Base-by-base conservation (phyloP, 2,797 vertebrate species). In the Danio tinwini region DNA sequence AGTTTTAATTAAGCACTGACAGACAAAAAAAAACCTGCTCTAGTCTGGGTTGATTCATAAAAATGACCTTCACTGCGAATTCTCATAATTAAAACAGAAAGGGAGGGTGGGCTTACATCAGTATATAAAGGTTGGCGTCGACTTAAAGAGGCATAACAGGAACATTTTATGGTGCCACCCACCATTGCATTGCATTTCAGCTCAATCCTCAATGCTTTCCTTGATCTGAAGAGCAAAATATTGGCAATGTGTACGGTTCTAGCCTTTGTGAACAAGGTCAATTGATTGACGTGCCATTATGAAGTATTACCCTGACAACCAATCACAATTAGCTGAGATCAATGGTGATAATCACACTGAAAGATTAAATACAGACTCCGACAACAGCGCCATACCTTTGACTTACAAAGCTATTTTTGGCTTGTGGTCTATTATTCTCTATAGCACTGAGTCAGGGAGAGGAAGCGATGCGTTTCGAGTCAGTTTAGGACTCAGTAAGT, bases 1-100 rank as follows among this genome's bases (percentile, higher is more conserved):
- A 86, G 78, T 89, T 92, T 91, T 91, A 92, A 93, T 92, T 91
- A 91, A 84, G 87, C 91, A 88, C 87, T 70, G 63, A 47, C 9
- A 3, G 11, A 17, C 12, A 29, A 59, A 11, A 59, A 78, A 83
- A 78, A 83, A 91, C 29, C 29, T 29, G 29, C 29, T 29, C 29
- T 3, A 29, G 29, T 29, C 29, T 1, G 5, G 2, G 45, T 12
- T 47, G 45, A 47, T 47, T 47, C 7, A 47, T 7, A 12, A 90
- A 64, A 44, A 44, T 21, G 5, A 91, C 90, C 89, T 92, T 93
- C 85, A 81, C 81, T 90, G 84, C 87, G 84, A 90, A 91, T 92
- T 90, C 88, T 40, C 52, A 69, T 86, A 90, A 91, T 92, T 83
- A 91, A 90, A 90, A 84, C 85, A 79, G 80, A 83, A 58, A 65